These are phyloP conservation scores for Volucella inanis DNA, from an alignment of 2,888 invertebrate species.

Conservation along the genomic window DNA sequence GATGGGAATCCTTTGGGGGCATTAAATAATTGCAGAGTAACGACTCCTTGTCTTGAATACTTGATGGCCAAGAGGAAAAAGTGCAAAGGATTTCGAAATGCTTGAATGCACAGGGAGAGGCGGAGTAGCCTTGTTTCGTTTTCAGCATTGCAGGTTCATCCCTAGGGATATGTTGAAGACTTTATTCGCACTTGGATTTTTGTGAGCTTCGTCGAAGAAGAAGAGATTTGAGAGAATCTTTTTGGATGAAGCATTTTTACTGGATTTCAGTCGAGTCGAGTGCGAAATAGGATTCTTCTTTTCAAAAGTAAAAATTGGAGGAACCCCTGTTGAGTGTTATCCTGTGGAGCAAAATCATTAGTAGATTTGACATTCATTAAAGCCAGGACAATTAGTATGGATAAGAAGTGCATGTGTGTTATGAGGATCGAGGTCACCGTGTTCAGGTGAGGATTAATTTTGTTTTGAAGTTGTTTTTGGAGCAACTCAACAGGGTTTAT, in stretches of 20 bases:
- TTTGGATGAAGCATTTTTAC: constrained; percentile 41
- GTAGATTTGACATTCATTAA: constrained; percentile 9
- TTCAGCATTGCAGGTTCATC: constrained; percentile 56
- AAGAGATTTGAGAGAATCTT: constrained; percentile 20
- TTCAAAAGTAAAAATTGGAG: background rate
- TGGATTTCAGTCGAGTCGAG: constrained; percentile 27
- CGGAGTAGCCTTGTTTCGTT: constrained; percentile 45
- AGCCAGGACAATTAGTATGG: background rate
- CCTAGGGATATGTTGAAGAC: constrained; percentile 41
- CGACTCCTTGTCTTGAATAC: constrained; percentile 43
- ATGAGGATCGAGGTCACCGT: constrained; percentile 4
- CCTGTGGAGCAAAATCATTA: constrained; percentile 8
- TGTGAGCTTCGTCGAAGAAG: background rate
- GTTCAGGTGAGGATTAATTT: constrained; percentile 19
- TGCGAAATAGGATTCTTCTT: background rate
- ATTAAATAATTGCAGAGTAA: constrained; percentile 71
- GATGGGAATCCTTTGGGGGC: constrained; percentile 63
- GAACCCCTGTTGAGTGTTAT: background rate
- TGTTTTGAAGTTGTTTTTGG: background rate
- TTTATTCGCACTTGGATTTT: constrained; percentile 55
- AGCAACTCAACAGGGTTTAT: constrained; percentile 12
- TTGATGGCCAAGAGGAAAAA: background rate
- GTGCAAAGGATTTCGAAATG: background rate
- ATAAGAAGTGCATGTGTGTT: background rate
- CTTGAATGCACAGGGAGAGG: background rate